A percentile compares a stretch with the other conserved stretches of the same genome.
Conservation (phyloP, 2,113 vertebrate species). For the Eulacestoma nigropectus region DNA sequence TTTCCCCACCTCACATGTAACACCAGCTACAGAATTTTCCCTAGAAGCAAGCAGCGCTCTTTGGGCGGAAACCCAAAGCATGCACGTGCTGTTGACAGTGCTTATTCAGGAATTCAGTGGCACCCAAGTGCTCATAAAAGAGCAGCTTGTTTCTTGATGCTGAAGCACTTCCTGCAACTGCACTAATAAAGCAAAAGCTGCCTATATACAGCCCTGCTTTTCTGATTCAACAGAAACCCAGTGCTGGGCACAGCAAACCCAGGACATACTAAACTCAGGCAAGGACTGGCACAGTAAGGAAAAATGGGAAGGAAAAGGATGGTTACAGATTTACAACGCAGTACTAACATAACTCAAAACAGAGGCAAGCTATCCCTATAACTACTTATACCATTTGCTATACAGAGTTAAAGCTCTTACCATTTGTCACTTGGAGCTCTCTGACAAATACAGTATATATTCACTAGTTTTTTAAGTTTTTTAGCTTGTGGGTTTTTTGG, state of each 20-base stretch:
- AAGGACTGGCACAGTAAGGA: not conserved
- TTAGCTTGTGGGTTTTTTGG: not conserved
- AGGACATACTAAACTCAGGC: not conserved
- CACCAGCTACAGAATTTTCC: not conserved
- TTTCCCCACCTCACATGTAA: not conserved
- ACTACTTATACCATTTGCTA: not conserved
- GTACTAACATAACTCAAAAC: not conserved
- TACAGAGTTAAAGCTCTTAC: not conserved
- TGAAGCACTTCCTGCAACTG: not conserved
- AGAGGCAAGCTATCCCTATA: not conserved
- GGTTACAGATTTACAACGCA: not conserved
- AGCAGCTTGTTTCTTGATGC: not conserved
- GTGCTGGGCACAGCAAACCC: not conserved
- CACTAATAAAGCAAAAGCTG: not conserved
- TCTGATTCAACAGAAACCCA: not conserved
- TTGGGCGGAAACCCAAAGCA: not conserved
- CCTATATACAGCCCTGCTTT: not conserved
- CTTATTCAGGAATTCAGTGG: not conserved
- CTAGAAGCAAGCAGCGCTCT: not conserved
- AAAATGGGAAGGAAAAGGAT: not conserved
- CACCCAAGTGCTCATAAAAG: not conserved
- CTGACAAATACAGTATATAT: not conserved
- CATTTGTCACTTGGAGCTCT: not conserved
- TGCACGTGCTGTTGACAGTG: accelerated
- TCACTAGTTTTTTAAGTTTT: not conserved